These are phyloP conservation scores for Wiebesia pumilae DNA, from an alignment of 1,140 invertebrate genomes.

Conservation along the genomic window DNA sequence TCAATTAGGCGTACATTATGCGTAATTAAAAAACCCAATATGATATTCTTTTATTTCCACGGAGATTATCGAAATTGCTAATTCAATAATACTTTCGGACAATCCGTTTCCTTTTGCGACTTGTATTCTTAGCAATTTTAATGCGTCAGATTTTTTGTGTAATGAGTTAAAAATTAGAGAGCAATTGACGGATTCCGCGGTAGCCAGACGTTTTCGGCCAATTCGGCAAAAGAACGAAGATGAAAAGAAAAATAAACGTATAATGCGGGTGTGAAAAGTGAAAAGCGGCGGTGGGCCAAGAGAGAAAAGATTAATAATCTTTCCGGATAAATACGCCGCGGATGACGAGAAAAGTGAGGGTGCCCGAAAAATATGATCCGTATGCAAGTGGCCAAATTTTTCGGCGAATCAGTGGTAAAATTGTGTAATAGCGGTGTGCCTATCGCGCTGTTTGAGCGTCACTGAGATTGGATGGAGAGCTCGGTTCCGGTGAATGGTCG, in stretches of 20 bases:
- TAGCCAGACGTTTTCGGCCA: neutral
- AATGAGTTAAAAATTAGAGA: slow-evolving; percentile 1
- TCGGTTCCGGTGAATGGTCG: slow-evolving; percentile 76
- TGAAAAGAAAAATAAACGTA: neutral
- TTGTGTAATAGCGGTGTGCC: neutral
- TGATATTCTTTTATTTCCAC: neutral
- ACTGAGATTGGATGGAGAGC: slow-evolving; percentile 71
- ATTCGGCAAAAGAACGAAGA: neutral
- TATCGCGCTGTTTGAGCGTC: slow-evolving; percentile 64
- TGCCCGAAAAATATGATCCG: too few relatives aligned
- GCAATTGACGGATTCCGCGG: neutral
- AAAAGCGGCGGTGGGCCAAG: neutral
- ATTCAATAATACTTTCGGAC: neutral
- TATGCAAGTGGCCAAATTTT: neutral
- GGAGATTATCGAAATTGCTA: neutral
- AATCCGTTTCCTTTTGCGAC: neutral
- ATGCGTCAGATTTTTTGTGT: neutral
- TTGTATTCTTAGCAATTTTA: neutral
- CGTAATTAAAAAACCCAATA: neutral
- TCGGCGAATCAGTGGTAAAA: neutral
- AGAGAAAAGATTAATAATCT: too few relatives aligned
- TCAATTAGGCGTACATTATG: neutral
- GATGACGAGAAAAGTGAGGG: neutral
- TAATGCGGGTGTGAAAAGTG: neutral
- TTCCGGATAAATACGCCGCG: neutral